Conservation (phyloP, 2,113 vertebrate species). For the Rhodinocichla rosea region DNA sequence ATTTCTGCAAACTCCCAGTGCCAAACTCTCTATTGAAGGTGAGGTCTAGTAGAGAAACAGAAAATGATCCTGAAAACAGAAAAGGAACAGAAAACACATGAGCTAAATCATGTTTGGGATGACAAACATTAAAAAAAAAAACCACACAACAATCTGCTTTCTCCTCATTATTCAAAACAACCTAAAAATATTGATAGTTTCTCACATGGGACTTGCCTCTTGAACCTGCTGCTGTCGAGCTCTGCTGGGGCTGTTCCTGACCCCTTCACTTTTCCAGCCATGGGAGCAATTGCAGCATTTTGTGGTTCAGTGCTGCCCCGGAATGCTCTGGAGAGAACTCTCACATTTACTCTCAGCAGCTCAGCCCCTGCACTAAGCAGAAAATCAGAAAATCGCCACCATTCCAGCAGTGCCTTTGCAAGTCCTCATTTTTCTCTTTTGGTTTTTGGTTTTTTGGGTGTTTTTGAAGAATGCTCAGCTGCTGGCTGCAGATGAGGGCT, state of each 20-base stretch:
- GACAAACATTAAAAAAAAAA: neutral
- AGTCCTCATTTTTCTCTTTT: neutral
- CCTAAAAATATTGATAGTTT: neutral
- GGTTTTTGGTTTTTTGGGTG: rapidly evolving
- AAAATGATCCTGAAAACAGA: neutral
- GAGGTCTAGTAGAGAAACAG: neutral
- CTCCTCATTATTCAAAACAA: neutral
- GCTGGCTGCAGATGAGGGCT: neutral
- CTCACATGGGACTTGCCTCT: neutral
- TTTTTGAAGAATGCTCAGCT: neutral
- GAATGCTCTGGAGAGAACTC: neutral
- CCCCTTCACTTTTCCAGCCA: neutral
- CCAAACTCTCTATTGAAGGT: neutral
- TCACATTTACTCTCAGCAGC: neutral
- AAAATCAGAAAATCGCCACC: neutral
- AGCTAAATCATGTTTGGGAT: neutral
- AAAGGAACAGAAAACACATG: neutral
- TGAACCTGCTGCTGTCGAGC: neutral
- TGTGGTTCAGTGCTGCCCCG: neutral
- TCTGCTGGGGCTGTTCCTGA: neutral
- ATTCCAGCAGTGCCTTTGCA: neutral
- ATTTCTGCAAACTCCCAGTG: neutral
- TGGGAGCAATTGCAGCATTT: neutral
- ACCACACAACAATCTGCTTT: no score
- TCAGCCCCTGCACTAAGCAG: neutral